Evolutionary conservation across 2,797 vertebrate genomes (phyloP).

Genomic region (Periparus ater): DNA sequence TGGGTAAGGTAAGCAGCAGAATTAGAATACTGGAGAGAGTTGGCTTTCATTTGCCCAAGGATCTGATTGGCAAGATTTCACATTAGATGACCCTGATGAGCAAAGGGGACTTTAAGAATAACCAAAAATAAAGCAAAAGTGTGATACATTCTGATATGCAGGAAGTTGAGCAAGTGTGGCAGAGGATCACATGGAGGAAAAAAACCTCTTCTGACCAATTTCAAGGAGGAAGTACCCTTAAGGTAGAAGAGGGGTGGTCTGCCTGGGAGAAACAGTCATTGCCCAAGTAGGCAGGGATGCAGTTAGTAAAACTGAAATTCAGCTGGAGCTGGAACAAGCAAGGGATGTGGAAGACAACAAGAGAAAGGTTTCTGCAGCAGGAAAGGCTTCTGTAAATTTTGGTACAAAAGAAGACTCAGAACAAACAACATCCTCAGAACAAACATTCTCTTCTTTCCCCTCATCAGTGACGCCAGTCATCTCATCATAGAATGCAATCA

Average conservation of each 20-base stretch:
- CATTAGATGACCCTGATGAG: not conserved
- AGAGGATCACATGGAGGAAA: not conserved
- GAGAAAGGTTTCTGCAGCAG: not conserved
- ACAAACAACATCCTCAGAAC: not conserved
- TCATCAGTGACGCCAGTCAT: not conserved
- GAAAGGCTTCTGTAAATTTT: not conserved
- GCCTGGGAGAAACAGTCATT: not conserved
- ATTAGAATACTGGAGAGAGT: not conserved
- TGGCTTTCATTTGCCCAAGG: not conserved
- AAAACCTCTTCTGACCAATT: not conserved
- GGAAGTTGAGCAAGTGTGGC: not conserved
- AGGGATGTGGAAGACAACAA: not conserved
- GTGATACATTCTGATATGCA: not conserved
- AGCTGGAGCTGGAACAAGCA: not conserved
- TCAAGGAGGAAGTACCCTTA: not conserved
- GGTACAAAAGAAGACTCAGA: not conserved
- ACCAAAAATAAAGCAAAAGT: not conserved
- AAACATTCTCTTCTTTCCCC: not conserved
- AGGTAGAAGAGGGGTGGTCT: not conserved
- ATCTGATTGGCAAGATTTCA: not conserved
- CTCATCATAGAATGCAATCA: not conserved
- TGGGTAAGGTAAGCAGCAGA: not conserved
- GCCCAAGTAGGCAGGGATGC: not conserved
- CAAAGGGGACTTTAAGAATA: not conserved
- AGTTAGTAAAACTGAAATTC: not conserved